Percentiles rank a stretch among this genome's conserved stretches.
Conservation (phyloP, 2,888 invertebrate genomes). For the Plebejus anna region DNA sequence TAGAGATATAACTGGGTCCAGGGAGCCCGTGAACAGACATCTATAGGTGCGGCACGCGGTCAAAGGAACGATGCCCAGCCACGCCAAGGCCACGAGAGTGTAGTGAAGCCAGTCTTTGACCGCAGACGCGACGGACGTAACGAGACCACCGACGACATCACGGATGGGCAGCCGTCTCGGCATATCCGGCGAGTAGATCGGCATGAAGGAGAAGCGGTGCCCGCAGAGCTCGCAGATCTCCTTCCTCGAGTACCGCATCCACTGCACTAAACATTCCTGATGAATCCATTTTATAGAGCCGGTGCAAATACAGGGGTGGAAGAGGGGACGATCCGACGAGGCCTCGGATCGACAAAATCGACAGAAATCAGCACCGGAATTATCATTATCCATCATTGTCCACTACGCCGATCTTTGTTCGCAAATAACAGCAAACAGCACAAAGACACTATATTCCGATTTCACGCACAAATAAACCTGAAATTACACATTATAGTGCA, state of each 20-base stretch:
- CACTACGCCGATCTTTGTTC: conserved; percentile 65
- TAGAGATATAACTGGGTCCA: conserved; percentile 91
- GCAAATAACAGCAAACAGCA: not conserved
- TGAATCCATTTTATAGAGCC: conserved; percentile 99
- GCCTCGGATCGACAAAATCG: conserved; percentile 98
- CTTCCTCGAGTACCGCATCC: conserved; percentile 99
- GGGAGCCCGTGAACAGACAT: conserved; percentile 93
- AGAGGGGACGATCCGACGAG: conserved; percentile 93
- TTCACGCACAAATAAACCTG: not conserved
- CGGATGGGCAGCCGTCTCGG: conserved; percentile 96
- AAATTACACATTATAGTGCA: not conserved
- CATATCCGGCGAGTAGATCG: conserved; percentile 99
- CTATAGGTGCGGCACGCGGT: conserved; percentile 98
- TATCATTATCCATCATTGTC: conserved; percentile 72
- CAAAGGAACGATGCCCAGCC: conserved; percentile 97
- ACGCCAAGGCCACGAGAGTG: conserved; percentile 96
- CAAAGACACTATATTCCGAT: conserved; percentile 18
- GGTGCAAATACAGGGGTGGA: conserved; percentile 99
- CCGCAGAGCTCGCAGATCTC: conserved; percentile 99
- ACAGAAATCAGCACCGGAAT: conserved; percentile 92
- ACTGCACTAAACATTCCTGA: conserved; percentile 98
- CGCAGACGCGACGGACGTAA: conserved; percentile 93
- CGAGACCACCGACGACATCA: conserved; percentile 94
- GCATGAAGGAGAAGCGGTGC: conserved; percentile 98
- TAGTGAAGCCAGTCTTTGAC: conserved; percentile 98